Conservation (phyloP, 2,797 vertebrate species). For the Graptemys geographica region DNA sequence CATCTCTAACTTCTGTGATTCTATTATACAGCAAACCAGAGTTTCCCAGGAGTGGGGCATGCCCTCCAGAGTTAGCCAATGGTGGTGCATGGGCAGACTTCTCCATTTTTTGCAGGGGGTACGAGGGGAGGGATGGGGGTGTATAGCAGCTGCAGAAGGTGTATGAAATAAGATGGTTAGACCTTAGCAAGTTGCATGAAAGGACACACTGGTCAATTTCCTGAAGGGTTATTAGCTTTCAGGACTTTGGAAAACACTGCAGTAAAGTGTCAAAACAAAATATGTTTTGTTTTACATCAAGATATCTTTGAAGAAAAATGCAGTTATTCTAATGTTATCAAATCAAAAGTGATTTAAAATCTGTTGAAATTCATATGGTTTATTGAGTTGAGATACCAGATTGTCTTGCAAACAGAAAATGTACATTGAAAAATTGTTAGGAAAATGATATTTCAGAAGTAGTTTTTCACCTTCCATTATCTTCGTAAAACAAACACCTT, state of each 20-base stretch:
- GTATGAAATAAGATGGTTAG: conserved; percentile 36
- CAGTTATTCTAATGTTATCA: conserved; percentile 25
- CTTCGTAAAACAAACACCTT: background rate
- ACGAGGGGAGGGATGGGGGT: too few relatives aligned
- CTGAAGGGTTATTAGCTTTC: conserved; percentile 42
- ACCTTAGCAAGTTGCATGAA: conserved; percentile 29
- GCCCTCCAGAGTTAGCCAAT: background rate
- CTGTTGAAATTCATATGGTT: conserved; percentile 3
- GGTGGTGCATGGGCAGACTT: too few relatives aligned
- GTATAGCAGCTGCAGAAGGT: background rate
- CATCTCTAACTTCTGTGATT: conserved; percentile 20
- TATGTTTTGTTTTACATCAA: conserved; percentile 21
- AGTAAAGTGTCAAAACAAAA: conserved; percentile 56
- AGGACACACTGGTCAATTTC: conserved; percentile 30
- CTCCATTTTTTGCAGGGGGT: too few relatives aligned
- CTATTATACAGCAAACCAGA: background rate
- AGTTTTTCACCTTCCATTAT: background rate
- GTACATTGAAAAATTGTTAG: background rate
- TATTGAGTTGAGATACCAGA: background rate
- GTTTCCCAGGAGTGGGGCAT: background rate
- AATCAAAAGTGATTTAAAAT: conserved; percentile 36
- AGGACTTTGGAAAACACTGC: conserved; percentile 46
- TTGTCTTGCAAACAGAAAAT: background rate
- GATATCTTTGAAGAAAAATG: conserved; percentile 17
- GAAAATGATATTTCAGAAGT: background rate